Base-by-base conservation (phyloP, 2,888 invertebrate species). In the Phengaris alcon region DNA sequence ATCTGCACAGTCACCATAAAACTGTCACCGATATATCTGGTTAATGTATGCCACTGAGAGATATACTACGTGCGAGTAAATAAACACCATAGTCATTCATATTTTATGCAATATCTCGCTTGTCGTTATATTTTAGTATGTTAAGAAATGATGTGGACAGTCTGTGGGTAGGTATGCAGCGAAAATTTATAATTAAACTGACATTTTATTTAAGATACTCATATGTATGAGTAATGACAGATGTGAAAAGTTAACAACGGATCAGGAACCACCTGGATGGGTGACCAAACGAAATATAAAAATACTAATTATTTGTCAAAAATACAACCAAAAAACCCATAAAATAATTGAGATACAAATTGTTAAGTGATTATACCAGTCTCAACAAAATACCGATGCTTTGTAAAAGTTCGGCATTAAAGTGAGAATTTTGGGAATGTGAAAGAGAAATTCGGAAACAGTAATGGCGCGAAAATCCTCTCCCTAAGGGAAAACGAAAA, bases 21-120 rank as follows among this genome's bases (percentile, higher is more conserved):
- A 83, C 84, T 86, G 87, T 88, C 87, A 80, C 79, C 84, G 78
- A 86, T 85, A 84, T 86, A 87, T 87, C 86, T 84, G 84, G 79
- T 79, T 82, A 81, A 86, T 83, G 83, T 81, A 51, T 52, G 79
- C 80, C 78, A 82, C 81, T 79, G 80, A 81, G 80, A 82, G 87
- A 86, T 79, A 80, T 83, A 83, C 72, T 72, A 22, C 13, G 64
- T 15, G 64, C 12, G 12, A 64, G 54, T 7, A 51, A 70, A 51
- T 13, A 22, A 52, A 52, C 52, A 52, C 22, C 70, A 68, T n/a
- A 48, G 46, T 48, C 10, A 69, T 69, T 48, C 48, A 69, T 48
- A 69, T 69, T 48, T 48, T 48, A 48, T 5, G n/a, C n/a, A 69
- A 69, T 48, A 69, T n/a, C 48, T 69, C 22, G 52, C 52, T 10